Conservation (phyloP, 1,140 invertebrate genomes). For the Ceratina japonica region DNA sequence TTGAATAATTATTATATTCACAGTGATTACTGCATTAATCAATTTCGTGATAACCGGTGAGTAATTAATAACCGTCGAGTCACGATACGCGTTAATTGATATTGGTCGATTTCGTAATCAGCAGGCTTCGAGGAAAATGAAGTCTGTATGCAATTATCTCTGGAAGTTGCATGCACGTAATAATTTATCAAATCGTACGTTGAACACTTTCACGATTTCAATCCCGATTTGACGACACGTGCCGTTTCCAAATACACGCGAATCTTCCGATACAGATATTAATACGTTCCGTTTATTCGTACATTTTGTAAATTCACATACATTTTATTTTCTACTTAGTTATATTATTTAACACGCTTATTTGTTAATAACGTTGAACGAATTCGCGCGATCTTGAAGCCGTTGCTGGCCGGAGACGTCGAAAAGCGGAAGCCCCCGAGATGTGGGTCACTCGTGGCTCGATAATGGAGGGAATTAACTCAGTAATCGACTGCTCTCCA, state of each 20-base stretch:
- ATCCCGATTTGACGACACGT: no score
- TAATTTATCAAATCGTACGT: background rate
- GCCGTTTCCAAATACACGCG: no score
- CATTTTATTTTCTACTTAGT: background rate
- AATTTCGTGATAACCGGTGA: background rate
- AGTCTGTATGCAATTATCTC: no score
- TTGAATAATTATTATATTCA: background rate
- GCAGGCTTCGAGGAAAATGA: background rate
- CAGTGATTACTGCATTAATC: background rate
- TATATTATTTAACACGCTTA: background rate
- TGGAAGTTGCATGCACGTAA: no score
- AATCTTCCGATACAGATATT: no score
- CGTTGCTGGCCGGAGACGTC: constrained; percentile 7
- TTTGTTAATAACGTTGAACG: background rate
- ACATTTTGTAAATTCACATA: no score
- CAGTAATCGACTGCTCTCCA: constrained; percentile 52
- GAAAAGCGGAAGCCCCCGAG: constrained; percentile 50
- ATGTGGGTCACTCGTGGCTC: constrained; percentile 54
- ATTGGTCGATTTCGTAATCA: background rate
- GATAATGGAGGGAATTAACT: constrained; percentile 57
- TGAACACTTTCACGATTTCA: no score
- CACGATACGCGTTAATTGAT: background rate
- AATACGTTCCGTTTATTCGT: no score
- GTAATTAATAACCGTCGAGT: background rate
- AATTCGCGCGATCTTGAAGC: constrained; percentile 22